These are phyloP conservation scores for Apteryx mantelli DNA, from an alignment of 2,113 vertebrate species.

Conservation along the genomic window DNA sequence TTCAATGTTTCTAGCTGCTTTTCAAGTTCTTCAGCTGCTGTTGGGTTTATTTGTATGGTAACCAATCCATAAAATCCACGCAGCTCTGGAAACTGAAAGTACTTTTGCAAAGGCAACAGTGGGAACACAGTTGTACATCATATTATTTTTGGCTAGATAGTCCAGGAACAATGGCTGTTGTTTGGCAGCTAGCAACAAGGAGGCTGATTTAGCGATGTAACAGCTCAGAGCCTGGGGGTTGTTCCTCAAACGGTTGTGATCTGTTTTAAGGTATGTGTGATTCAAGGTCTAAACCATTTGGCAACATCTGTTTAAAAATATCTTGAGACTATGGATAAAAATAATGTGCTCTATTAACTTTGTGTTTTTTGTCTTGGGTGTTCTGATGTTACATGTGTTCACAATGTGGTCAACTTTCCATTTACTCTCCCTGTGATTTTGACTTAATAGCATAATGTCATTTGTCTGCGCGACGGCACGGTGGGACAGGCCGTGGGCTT, in stretches of 20 bases:
- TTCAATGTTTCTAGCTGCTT: not conserved
- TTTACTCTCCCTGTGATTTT: not conserved
- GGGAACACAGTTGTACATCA: not conserved
- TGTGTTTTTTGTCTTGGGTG: not conserved
- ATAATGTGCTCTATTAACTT: not conserved
- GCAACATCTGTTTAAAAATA: not conserved
- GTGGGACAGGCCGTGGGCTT: accelerated
- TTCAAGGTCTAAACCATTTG: not conserved
- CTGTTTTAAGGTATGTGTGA: not conserved
- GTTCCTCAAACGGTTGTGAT: not conserved
- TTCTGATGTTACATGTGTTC: not conserved
- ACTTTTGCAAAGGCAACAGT: conserved; percentile 21
- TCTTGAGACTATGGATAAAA: not conserved
- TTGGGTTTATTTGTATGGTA: not conserved
- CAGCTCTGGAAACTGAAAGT: conserved; percentile 18
- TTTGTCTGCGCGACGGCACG: accelerated
- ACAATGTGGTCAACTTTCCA: not conserved
- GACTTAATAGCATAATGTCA: accelerated
- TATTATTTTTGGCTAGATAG: conserved; percentile 44
- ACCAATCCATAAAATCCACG: not conserved
- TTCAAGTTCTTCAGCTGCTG: not conserved
- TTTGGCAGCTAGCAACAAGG: conserved; percentile 10
- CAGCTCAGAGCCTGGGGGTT: not conserved
- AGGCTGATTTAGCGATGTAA: not conserved
- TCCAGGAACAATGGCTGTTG: conserved; percentile 43